Conservation (phyloP, 2,113 vertebrate species). For the Engystomops pustulosus region DNA sequence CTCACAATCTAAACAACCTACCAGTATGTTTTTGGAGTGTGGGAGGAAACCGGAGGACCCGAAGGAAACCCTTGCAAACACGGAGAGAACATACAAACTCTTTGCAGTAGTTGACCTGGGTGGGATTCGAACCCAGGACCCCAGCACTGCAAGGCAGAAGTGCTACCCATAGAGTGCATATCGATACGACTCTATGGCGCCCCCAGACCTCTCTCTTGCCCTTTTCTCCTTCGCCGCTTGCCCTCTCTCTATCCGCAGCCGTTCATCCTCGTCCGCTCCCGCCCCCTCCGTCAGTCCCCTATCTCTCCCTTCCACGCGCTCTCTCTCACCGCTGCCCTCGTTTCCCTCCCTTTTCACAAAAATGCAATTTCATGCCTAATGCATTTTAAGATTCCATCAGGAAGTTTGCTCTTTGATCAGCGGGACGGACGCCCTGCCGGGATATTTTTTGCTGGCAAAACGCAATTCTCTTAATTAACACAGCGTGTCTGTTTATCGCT, state of each 20-base stretch:
- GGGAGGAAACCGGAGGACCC: too few relatives aligned
- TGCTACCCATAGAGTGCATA: too few relatives aligned
- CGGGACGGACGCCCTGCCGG: conserved; percentile 75
- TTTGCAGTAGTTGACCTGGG: too few relatives aligned
- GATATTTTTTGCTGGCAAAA: conserved; percentile 76
- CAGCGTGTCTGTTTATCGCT: conserved; percentile 72
- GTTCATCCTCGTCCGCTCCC: conserved; percentile 59
- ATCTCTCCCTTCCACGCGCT: conserved; percentile 38
- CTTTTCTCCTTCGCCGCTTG: neutral
- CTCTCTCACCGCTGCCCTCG: conserved; percentile 57
- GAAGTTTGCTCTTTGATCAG: conserved; percentile 74
- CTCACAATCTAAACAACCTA: too few relatives aligned
- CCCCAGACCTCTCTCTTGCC: too few relatives aligned
- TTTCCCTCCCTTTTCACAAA: conserved; percentile 64
- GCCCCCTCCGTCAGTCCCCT: conserved; percentile 48
- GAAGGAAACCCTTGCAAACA: too few relatives aligned
- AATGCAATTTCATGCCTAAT: conserved; percentile 83
- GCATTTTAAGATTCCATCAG: conserved; percentile 80
- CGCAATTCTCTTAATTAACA: conserved; percentile 81
- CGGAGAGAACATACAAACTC: too few relatives aligned
- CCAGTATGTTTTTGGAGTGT: too few relatives aligned
- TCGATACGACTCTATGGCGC: too few relatives aligned
- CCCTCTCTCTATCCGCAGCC: neutral
- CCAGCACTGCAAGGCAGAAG: too few relatives aligned
- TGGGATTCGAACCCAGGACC: too few relatives aligned